Conservation (phyloP, 2,113 vertebrate species). For the Odobenus rosmarus region DNA sequence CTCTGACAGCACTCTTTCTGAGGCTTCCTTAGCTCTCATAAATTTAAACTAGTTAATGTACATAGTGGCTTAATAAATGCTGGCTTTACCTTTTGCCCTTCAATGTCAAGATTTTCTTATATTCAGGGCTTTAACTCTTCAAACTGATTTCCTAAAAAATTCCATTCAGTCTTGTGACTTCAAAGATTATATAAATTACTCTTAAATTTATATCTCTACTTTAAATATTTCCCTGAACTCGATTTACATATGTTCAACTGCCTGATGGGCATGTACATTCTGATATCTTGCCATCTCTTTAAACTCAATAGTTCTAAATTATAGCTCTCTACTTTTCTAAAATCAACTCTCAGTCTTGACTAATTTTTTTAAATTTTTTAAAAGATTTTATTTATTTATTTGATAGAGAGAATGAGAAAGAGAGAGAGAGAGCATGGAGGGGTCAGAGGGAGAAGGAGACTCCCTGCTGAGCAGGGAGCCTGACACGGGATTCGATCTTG, state of each 20-base stretch:
- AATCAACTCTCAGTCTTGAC: background rate
- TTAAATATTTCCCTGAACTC: slow-evolving; percentile 42
- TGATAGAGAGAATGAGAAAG: too few species aligned
- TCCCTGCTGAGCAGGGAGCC: too few species aligned
- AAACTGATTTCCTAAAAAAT: slow-evolving; percentile 46
- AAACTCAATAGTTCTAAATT: background rate
- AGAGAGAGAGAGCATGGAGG: too few species aligned
- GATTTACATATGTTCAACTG: background rate
- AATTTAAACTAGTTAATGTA: background rate
- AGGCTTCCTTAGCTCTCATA: background rate
- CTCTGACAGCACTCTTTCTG: background rate
- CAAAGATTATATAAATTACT: slow-evolving; percentile 17
- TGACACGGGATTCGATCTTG: too few species aligned
- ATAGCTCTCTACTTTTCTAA: background rate
- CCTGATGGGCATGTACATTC: background rate
- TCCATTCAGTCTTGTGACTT: background rate
- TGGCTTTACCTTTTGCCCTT: background rate
- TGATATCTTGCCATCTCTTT: slow-evolving; percentile 9
- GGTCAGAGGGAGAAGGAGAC: too few species aligned
- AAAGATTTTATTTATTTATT: too few species aligned
- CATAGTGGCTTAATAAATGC: background rate
- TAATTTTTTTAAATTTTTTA: background rate
- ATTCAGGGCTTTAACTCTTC: background rate
- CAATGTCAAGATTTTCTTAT: background rate
- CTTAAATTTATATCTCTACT: slow-evolving; percentile 22